A percentile compares a stretch with the other conserved stretches of the same genome.
These are phyloP conservation scores for Noctuana brunneofusca DNA, from an alignment of 2,888 invertebrate genomes.

Conservation along the genomic window DNA sequence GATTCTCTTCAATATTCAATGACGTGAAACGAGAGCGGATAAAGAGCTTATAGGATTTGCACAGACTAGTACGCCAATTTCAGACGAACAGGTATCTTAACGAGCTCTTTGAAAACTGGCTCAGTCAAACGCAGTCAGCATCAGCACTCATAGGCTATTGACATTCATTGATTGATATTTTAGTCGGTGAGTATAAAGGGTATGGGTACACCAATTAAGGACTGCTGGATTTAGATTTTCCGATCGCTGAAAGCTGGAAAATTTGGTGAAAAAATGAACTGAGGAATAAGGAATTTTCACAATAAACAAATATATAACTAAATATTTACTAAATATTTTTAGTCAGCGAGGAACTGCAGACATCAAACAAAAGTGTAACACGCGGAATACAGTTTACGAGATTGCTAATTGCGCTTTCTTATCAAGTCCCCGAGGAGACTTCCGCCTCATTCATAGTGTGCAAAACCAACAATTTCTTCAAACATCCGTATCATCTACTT, in stretches of 20 bases:
- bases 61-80: neutral
- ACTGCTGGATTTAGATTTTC: neutral
- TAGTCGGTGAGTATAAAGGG: neutral
- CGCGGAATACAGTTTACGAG: neutral
- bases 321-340: too few relatives aligned
- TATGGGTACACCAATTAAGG: neutral
- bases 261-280: too few relatives aligned
- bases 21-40: neutral
- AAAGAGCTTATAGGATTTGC: slow-evolving; percentile 1
- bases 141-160: neutral
- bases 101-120: neutral
- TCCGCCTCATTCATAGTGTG: neutral
- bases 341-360: too few relatives aligned
- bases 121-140: neutral
- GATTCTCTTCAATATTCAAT: neutral
- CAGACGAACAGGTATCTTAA: neutral
- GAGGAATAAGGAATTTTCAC: too few relatives aligned
- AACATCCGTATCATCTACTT: neutral
- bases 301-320: too few relatives aligned
- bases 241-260: too few relatives aligned
- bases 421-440: neutral
- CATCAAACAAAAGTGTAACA: neutral
- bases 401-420: neutral
- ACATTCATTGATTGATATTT: neutral
- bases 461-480: slow-evolving; percentile 1